Evolutionary conservation across 1,140 invertebrate genomes (phyloP).

Genomic region (Drosophila pruinosa): DNA sequence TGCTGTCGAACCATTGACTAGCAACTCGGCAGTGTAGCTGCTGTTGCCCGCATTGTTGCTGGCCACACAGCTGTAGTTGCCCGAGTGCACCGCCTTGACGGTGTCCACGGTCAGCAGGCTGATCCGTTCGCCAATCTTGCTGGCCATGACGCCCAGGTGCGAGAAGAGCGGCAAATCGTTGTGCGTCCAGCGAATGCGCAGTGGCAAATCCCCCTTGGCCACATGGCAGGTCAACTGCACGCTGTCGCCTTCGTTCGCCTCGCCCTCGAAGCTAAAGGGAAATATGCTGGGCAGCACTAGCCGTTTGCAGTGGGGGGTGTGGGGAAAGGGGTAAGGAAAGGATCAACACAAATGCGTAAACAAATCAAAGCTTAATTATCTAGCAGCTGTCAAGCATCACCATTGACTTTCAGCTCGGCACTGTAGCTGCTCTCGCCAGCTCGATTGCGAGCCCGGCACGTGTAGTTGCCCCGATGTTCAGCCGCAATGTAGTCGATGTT

Average conservation of each 20-base stretch:
- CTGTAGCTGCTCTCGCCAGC: conserved; percentile 85
- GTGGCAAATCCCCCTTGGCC: conserved; percentile 88
- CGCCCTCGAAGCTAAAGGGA: conserved; percentile 87
- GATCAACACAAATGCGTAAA: conserved; percentile 2
- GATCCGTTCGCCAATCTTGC: conserved; percentile 86
- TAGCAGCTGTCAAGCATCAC: conserved; percentile 37
- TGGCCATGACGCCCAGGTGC: conserved; percentile 84
- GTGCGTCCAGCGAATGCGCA: conserved; percentile 87
- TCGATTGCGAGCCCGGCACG: conserved; percentile 89
- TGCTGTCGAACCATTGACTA: conserved; percentile 61
- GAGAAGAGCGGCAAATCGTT: conserved; percentile 82
- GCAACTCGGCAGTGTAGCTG: conserved; percentile 86
- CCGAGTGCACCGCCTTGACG: conserved; percentile 86
- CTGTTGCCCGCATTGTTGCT: conserved; percentile 89
- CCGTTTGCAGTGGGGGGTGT: conserved; percentile 29
- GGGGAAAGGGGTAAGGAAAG: conserved; percentile 14
- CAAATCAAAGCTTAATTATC: conserved; percentile 25
- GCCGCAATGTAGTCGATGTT: conserved; percentile 84
- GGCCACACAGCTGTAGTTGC: conserved; percentile 89
- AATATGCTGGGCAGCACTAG: conserved; percentile 87
- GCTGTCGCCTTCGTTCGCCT: conserved; percentile 87
- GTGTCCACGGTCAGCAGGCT: conserved; percentile 87
- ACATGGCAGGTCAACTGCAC: conserved; percentile 88
- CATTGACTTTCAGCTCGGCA: conserved; percentile 76
- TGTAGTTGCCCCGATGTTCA: conserved; percentile 90